Percentiles rank a stretch among this genome's conserved stretches.
Conservation (phyloP, 1,140 invertebrate genomes). For the Druon quercuslanigerum region DNA sequence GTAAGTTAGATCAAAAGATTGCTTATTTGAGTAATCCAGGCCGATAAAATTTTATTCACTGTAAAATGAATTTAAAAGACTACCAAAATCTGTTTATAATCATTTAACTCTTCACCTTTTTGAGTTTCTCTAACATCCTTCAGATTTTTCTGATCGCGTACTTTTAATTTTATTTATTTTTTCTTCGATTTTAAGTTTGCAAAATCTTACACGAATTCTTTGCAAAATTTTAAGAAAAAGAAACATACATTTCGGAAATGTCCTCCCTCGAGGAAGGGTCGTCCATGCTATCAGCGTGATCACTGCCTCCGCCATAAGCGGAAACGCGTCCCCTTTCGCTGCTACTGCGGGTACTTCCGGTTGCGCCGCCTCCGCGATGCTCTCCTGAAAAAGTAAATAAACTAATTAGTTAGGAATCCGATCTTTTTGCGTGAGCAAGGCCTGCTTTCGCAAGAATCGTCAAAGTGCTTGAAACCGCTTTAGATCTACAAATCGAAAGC, state of each 20-base stretch:
- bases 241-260: constrained; percentile 72
- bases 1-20: constrained; percentile 6
- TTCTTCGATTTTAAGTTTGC: not conserved
- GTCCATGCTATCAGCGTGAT: constrained; percentile 72
- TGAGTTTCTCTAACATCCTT: constrained; percentile 1
- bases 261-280: constrained; percentile 72
- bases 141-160: not conserved
- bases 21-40: not conserved
- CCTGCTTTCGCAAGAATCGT: not conserved
- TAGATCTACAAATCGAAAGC: not conserved
- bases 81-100: too few species aligned
- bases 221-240: constrained; percentile 34
- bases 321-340: constrained; percentile 70
- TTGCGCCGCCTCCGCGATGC: constrained; percentile 61
- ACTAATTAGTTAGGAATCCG: constrained; percentile 20
- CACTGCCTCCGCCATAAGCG: constrained; percentile 59
- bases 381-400: constrained; percentile 39
- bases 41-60: not conserved
- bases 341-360: constrained; percentile 66
- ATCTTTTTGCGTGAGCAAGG: constrained; percentile 6
- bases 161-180: not conserved
- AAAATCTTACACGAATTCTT: not conserved
- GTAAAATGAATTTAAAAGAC: constrained; percentile 13
- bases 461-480: not conserved
- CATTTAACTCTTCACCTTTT: not conserved